Evolutionary conservation across 2,888 invertebrate genomes (phyloP).

Genomic region (Heliconius ethilla): DNA sequence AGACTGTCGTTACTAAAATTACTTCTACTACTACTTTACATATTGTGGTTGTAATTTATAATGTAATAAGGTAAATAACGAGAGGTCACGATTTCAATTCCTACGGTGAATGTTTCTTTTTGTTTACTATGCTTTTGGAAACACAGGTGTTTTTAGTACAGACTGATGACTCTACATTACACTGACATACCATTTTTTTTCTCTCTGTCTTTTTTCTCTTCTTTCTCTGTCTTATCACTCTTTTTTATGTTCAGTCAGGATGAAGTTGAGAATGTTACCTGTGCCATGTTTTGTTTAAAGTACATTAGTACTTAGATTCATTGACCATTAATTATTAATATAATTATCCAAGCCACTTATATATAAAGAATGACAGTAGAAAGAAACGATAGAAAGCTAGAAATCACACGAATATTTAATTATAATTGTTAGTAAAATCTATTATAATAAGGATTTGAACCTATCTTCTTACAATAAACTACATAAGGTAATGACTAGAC

Average conservation of each 20-base stretch:
- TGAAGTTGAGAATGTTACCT: too few species aligned
- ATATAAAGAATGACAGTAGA: too few species aligned
- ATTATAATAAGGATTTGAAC: not conserved
- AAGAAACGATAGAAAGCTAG: too few species aligned
- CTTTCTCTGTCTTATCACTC: not conserved
- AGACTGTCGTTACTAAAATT: constrained; percentile 21
- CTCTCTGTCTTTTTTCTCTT: not conserved
- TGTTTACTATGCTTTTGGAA: not conserved
- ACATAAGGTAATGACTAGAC: not conserved
- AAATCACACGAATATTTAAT: too few species aligned
- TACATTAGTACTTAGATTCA: not conserved
- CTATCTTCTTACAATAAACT: not conserved
- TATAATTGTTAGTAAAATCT: not conserved
- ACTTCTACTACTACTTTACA: not conserved
- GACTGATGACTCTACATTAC: not conserved
- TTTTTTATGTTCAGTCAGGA: not conserved
- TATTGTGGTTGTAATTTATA: not conserved
- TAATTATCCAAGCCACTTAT: too few species aligned
- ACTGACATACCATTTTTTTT: not conserved
- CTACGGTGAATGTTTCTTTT: not conserved
- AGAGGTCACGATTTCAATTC: constrained; percentile 11
- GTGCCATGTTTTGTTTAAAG: not conserved
- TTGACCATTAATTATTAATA: too few species aligned
- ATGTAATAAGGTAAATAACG: constrained; percentile 1
- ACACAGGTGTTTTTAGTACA: not conserved